Evolutionary conservation across 2,113 vertebrate genomes (phyloP).

Genomic region (Orthonyx spaldingii): DNA sequence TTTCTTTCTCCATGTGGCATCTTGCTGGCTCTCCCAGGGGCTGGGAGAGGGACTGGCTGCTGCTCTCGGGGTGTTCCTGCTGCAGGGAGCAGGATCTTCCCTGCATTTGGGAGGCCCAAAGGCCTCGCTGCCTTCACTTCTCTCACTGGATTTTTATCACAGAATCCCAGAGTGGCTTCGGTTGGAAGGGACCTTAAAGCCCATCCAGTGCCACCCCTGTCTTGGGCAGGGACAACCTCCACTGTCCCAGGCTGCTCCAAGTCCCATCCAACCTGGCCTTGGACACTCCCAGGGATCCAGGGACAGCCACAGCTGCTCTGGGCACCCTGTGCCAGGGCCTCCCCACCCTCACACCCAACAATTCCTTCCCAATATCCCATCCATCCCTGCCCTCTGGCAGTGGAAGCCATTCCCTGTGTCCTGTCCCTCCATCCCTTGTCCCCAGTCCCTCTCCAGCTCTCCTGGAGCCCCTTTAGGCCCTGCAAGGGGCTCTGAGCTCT

Average conservation of each 20-base stretch:
- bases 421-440: no score
- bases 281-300: background rate
- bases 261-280: background rate
- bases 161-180: background rate
- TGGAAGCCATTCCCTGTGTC: no score
- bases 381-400: no score
- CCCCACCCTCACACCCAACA: background rate
- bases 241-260: background rate
- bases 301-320: background rate
- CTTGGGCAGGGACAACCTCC: background rate
- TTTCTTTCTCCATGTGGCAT: constrained; percentile 38
- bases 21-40: constrained; percentile 8
- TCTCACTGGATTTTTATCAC: background rate
- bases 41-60: background rate
- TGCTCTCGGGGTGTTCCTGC: background rate
- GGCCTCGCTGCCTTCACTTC: background rate
- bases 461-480: no score
- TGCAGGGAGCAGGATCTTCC: background rate
- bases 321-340: background rate
- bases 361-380: no score
- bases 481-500: background rate
- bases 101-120: fast-evolving
- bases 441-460: no score
- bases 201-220: fast-evolving
- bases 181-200: background rate